These are phyloP conservation scores for Hiodon alosoides DNA, from an alignment of 2,113 vertebrate genomes.

Conservation along the genomic window DNA sequence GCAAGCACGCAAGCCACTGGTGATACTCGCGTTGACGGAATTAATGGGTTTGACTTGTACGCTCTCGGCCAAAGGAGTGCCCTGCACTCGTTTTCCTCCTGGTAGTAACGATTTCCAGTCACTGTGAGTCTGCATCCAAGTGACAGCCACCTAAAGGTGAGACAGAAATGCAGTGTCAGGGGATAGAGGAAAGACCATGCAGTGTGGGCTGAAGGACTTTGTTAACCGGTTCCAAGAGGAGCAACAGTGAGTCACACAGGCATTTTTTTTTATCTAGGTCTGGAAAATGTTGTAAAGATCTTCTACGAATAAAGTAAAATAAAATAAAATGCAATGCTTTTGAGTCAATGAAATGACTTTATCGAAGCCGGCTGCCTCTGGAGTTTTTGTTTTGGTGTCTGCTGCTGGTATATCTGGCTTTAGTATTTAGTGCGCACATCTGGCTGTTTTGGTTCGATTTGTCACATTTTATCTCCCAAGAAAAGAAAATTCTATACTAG, in stretches of 20 bases:
- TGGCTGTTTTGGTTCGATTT: background rate
- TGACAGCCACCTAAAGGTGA: background rate
- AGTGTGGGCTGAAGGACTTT: background rate
- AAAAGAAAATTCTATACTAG: too few relatives aligned
- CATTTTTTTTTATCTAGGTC: background rate
- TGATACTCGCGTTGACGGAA: background rate
- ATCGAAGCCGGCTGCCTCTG: background rate
- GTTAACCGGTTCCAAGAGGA: background rate
- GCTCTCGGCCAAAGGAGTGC: background rate
- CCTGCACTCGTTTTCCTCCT: conserved; percentile 5
- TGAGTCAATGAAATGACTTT: background rate
- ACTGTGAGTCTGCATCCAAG: conserved; percentile 14
- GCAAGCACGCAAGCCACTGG: background rate
- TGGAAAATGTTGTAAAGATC: too few relatives aligned
- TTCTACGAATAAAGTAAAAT: too few relatives aligned
- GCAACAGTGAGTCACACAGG: background rate
- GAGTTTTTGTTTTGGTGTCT: background rate
- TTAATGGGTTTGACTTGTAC: conserved; percentile 19
- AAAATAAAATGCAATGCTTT: background rate
- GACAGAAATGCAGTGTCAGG: conserved; percentile 7
- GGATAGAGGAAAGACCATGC: background rate
- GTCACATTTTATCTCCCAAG: background rate
- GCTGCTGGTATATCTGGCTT: background rate
- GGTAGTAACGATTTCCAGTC: conserved; percentile 28
- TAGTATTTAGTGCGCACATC: background rate